Evolutionary conservation across 2,888 invertebrate genomes (phyloP), one percentile per base, ranked within the genome.

Genomic region (Hemithea aestivaria): DNA sequence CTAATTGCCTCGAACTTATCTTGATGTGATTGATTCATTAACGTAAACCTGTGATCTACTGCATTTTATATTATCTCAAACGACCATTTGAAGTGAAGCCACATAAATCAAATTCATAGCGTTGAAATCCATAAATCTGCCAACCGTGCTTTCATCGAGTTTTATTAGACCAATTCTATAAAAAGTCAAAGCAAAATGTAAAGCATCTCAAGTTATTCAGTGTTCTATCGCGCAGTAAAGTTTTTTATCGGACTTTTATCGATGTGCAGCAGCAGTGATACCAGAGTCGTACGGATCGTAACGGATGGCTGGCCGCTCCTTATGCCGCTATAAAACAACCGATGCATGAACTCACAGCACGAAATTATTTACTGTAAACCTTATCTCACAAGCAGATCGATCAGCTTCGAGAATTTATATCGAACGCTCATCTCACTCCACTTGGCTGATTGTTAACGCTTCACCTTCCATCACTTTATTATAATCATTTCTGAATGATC

Each of bases 261-360:
- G 53, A 55, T 57, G 51, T 56, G 45, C 55, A 55, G 40, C 55
- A 55, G 40, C 51, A 51, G 41, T 56, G 56, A 56, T 60, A 60
- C 44, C 52, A 54, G 45, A 55, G 51, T 60, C 56, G 51, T 51
- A 53, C 55, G 46, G 50, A 53, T 51, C 45, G 58, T 51, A 51
- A 59, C 59, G 62, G 57, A 57, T 56, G 57, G 58, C 32, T 49
- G 51, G 42, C 39, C 58, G 47, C 57, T 64, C 58, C 60, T 59
- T 54, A 44, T 51, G 58, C 55, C 56, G 56, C 56, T 55, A 56
- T 67, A 62, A 60, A 69, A 57, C 62, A 53, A 66, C 45, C 67
- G 62, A 60, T 59, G 69, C 73, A 59, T 66, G 64, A 51, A 45
- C 38, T 48, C 46, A 43, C 50, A 56, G 48, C 59, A 57, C 54